Conservation (phyloP, 2,888 invertebrate genomes). For the Brenthis daphne region DNA sequence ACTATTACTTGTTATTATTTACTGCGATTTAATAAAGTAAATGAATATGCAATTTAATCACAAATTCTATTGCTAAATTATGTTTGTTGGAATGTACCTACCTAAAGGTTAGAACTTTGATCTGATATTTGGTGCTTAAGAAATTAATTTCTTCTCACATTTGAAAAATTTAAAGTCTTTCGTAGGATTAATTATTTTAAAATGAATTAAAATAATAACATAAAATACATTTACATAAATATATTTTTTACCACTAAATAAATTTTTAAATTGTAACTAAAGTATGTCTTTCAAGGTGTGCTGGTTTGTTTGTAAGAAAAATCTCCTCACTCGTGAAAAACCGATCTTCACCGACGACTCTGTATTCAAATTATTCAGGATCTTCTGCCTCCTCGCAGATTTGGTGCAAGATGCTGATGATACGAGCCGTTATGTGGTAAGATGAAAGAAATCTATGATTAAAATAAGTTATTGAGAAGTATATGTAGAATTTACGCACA, state of each 20-base stretch:
- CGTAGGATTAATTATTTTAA: no score
- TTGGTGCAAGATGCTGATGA: slow-evolving; percentile 83
- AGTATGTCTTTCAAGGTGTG: slow-evolving; percentile 77
- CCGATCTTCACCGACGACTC: slow-evolving; percentile 84
- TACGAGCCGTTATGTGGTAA: slow-evolving; percentile 76
- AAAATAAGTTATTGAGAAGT: no score
- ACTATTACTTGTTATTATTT: not conserved
- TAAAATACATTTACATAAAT: not conserved
- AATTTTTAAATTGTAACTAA: no score
- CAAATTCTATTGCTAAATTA: not conserved
- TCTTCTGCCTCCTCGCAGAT: slow-evolving; percentile 90
- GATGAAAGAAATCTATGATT: slow-evolving; percentile 23
- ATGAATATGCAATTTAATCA: not conserved
- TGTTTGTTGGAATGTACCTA: not conserved
- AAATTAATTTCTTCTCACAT: no score
- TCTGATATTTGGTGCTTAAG: no score
- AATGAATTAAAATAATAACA: no score
- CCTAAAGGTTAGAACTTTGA: no score
- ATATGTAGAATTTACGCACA: no score
- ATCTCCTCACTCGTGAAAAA: slow-evolving; percentile 82
- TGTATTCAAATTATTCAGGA: slow-evolving; percentile 87
- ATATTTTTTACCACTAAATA: not conserved
- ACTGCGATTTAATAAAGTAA: no score
- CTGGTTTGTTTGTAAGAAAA: slow-evolving; percentile 90
- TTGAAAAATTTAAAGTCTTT: no score